Evolutionary conservation across 2,113 vertebrate species (phyloP).

Genomic region (Vanacampus margaritifer): DNA sequence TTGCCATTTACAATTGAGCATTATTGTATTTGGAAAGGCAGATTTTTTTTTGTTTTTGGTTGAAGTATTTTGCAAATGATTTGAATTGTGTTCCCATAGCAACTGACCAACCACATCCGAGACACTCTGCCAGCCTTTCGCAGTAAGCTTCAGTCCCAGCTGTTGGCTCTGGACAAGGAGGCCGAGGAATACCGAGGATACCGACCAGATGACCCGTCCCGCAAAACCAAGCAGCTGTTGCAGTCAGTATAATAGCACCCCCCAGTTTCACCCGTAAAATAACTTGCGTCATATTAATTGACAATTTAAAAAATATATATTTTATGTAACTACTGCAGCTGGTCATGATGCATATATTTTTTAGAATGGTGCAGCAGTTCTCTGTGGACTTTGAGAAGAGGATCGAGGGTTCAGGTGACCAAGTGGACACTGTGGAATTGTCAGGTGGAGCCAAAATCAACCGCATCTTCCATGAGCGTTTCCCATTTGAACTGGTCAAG

Average conservation of each 20-base stretch:
- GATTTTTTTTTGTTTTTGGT: background rate
- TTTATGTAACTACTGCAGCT: background rate
- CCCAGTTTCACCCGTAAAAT: background rate
- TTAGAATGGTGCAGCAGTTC: conserved; percentile 95
- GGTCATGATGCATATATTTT: background rate
- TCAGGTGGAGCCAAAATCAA: conserved; percentile 94
- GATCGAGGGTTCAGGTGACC: conserved; percentile 92
- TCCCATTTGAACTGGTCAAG: conserved; percentile 95
- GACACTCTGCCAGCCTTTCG: conserved; percentile 88
- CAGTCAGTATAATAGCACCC: conserved; percentile 75
- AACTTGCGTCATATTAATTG: background rate
- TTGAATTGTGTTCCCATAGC: conserved; percentile 67
- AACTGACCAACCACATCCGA: conserved; percentile 95
- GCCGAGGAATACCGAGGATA: conserved; percentile 90
- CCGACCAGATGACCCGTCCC: conserved; percentile 89
- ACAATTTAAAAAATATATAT: background rate
- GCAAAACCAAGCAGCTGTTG: conserved; percentile 90
- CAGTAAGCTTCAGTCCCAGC: conserved; percentile 88
- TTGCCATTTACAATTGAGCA: background rate
- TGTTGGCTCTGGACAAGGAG: conserved; percentile 89
- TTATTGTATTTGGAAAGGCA: background rate
- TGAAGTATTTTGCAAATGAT: background rate
- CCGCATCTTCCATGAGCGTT: conserved; percentile 92
- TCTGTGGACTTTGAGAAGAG: conserved; percentile 95
- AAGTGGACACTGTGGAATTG: conserved; percentile 92